phyloP scores from a whole-genome alignment of 2,797 vertebrate species.

The Acanthurus leucopareius region DNA sequence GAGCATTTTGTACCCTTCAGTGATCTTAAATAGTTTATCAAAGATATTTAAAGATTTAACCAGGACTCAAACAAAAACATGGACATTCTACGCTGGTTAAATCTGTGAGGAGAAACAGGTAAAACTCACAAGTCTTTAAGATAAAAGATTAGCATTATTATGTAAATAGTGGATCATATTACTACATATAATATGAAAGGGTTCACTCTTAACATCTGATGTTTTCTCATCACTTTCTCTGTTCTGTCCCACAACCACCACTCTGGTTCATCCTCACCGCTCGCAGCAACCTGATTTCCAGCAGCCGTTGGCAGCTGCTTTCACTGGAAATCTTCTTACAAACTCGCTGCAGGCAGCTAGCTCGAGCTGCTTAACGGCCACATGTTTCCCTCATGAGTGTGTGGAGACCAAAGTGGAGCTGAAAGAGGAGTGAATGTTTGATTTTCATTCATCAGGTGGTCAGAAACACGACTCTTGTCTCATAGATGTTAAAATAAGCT shows the following conservation, averaged over 20 bases:
- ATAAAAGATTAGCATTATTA: not conserved
- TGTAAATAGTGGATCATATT: too few species aligned
- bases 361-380: not conserved
- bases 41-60: not conserved
- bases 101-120: too few species aligned
- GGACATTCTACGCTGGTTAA: not conserved
- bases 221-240: too few species aligned
- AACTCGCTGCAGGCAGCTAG: not conserved
- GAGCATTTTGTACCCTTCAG: not conserved
- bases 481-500: not conserved
- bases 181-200: too few species aligned
- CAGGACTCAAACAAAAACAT: not conserved
- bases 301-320: slow-evolving; percentile 7
- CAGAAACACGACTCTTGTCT: not conserved
- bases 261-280: too few species aligned
- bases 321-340: not conserved
- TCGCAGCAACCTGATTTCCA: not conserved
- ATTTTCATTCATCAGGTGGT: not conserved
- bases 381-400: not conserved
- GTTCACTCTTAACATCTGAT: not conserved
- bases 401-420: not conserved
- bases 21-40: not conserved
- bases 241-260: too few species aligned
- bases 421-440: not conserved
- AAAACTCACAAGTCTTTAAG: not conserved